phyloP scores from a whole-genome alignment of 37 sponge, comb jelly and placozoan species.

The Bolinopsis microptera region DNA sequence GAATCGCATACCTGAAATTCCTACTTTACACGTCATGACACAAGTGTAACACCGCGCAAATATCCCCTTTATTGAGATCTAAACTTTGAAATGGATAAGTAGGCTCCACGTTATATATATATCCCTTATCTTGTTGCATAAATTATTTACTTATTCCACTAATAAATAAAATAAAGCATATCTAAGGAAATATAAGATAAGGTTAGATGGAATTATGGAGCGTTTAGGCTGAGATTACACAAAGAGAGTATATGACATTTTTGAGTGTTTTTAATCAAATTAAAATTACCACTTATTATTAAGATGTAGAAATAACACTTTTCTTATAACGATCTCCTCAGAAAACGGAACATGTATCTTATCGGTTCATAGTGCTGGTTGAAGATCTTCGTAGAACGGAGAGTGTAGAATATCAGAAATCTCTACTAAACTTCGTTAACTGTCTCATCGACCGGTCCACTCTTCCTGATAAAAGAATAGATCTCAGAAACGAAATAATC shows the following conservation, averaged over 20 bases:
- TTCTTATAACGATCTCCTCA: neutral
- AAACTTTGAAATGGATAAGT: neutral
- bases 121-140: too few relatives aligned
- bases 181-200: too few relatives aligned
- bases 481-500: conserved; percentile 38
- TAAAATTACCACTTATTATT: too few relatives aligned
- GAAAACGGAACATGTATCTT: conserved; percentile 33
- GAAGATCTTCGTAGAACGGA: conserved; percentile 21
- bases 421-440: conserved; percentile 34
- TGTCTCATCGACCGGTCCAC: conserved; percentile 43
- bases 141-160: too few relatives aligned
- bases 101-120: too few relatives aligned
- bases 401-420: conserved; percentile 51
- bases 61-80: neutral
- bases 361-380: conserved; percentile 49
- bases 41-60: too few relatives aligned
- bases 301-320: too few relatives aligned
- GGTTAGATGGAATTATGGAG: too few relatives aligned
- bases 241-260: too few relatives aligned
- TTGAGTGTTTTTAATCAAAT: too few relatives aligned
- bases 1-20: neutral
- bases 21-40: neutral
- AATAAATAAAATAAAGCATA: too few relatives aligned
- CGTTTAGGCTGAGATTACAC: too few relatives aligned
- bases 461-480: conserved; percentile 42